Evolutionary conservation across 1,140 invertebrate species (phyloP), one percentile per base, ranked within the genome.

Genomic region (Drosophila subobscura): DNA sequence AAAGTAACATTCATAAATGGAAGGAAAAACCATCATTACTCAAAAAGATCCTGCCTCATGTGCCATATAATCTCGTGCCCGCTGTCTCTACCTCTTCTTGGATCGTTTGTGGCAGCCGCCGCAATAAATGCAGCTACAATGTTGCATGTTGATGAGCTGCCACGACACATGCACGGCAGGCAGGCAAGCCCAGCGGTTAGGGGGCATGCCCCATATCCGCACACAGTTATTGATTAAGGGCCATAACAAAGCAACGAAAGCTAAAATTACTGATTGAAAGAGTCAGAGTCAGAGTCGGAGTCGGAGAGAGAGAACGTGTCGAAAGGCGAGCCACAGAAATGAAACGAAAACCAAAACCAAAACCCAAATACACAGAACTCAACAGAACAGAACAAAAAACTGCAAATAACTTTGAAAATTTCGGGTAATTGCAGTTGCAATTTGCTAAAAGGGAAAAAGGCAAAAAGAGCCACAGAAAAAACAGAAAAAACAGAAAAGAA

Each of bases 171-270:
- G 23, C 46, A 64, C 46, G 53, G 51, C 16, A 22, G 16, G 16
- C 16, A 20, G 1, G 16, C 16, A 20, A 20, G 22, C 23, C 47
- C 27, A 6, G 40, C 7, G 14, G 55, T 12, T 22, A 57, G 46
- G 42, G 51, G 44, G 64, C 59, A 70, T 44, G 67, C 59, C 72
- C 55, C 40, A 37, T 10, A 37, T 37, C 33, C 33, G 33, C 33
- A 46, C 65, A 79, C 63, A 83, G 75, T 89, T 89, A 88, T 88
- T 88, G 84, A 88, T 88, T 88, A 88, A 89, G 84, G 67, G 64
- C 75, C 79, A 88, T 86, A 86, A 86, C 72, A 46, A 47, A 54
- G 58, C 68, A 72, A 44, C 37, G 44, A 58, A 51, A 61, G 45
- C 73, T 56, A 33, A 77, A 88, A 88, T 88, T 76, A 68, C 72